Evolutionary conservation across 2,113 vertebrate species (phyloP).

Genomic region (Leuciscus idus): DNA sequence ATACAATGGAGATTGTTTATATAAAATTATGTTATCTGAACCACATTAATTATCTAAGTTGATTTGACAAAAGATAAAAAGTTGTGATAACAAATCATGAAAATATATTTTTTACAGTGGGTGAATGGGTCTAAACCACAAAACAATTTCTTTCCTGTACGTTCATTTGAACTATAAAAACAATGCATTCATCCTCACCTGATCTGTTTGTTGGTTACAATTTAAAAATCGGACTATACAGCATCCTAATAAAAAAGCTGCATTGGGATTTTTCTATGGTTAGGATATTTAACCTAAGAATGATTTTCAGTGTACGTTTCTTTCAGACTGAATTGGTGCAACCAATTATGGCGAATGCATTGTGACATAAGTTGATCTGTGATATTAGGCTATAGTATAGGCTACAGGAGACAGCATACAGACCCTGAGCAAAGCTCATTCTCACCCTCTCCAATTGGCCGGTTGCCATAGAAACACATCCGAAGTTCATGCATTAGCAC

Average conservation of each 20-base stretch:
- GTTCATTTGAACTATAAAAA: background rate
- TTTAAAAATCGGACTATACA: background rate
- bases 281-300: background rate
- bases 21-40: no score
- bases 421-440: conserved; percentile 30
- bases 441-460: conserved; percentile 29
- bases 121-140: background rate
- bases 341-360: background rate
- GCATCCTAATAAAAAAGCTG: background rate
- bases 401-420: background rate
- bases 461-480: conserved; percentile 60
- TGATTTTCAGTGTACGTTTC: background rate
- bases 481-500: conserved; percentile 56
- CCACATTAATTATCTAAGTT: no score
- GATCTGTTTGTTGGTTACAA: background rate
- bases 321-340: background rate
- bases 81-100: no score
- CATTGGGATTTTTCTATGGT: no score
- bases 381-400: conserved; percentile 24
- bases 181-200: background rate
- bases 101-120: no score
- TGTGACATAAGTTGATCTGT: conserved; percentile 6
- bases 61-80: no score
- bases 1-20: no score
- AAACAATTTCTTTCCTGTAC: background rate